A percentile compares a stretch with the other conserved stretches of the same genome.
These are phyloP conservation scores for Leptinotarsa haldemani DNA, from an alignment of 2,888 invertebrate genomes.

Conservation along the genomic window DNA sequence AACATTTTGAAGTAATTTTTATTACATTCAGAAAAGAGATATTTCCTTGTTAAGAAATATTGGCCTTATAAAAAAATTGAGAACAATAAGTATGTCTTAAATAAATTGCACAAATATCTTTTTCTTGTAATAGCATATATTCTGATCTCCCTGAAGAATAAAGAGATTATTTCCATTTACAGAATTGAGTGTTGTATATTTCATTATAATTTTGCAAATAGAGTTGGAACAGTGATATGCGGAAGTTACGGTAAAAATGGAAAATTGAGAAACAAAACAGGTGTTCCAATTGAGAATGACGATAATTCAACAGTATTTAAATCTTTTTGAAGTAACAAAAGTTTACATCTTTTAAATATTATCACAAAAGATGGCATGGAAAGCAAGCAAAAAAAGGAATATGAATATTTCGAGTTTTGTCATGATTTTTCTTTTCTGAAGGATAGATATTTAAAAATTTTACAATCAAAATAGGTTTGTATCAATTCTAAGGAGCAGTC, in stretches of 20 bases:
- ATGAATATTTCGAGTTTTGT: too few species aligned
- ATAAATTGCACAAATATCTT: constrained; percentile 11
- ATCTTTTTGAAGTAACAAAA: too few species aligned
- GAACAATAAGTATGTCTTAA: not conserved
- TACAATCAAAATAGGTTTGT: too few species aligned
- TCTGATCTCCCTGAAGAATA: not conserved
- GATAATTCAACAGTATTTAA: too few species aligned
- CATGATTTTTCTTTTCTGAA: too few species aligned
- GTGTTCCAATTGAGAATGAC: too few species aligned
- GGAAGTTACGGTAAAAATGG: not conserved
- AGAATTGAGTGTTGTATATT: not conserved
- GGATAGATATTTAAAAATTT: too few species aligned
- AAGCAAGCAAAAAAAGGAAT: too few species aligned
- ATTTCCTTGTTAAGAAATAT: not conserved
- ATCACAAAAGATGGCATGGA: too few species aligned
- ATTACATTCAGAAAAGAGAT: constrained; percentile 10
- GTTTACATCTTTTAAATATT: too few species aligned
- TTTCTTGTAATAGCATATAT: not conserved
- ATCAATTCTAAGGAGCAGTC: not conserved
- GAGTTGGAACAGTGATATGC: not conserved
- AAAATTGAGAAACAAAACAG: too few species aligned
- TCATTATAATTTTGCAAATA: not conserved
- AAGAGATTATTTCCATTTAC: not conserved
- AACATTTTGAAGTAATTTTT: not conserved
- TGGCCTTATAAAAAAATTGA: not conserved